These are phyloP conservation scores for Lucifuga dentata DNA, from an alignment of 2,113 vertebrate species.

Conservation along the genomic window DNA sequence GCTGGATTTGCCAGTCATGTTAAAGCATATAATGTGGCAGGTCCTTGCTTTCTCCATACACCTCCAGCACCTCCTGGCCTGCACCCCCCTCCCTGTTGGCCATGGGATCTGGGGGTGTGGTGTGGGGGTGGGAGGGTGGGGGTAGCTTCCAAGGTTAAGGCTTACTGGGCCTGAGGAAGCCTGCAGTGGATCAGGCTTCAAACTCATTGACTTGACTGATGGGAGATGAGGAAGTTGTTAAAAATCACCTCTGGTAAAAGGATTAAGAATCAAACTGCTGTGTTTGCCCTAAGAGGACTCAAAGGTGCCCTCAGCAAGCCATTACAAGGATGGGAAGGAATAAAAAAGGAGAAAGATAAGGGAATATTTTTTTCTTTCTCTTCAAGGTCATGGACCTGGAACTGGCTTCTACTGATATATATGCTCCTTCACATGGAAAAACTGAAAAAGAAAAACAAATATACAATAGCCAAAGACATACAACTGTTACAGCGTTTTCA, in stretches of 20 bases:
- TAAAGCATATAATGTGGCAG: conserved; percentile 94
- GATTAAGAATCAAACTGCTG: conserved; percentile 61
- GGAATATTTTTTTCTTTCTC: conserved; percentile 23
- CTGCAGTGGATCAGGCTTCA: conserved; percentile 71
- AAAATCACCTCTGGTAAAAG: conserved; percentile 71
- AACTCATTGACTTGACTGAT: conserved; percentile 62
- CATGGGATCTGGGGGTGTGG: conserved; percentile 44
- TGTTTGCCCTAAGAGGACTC: conserved; percentile 43
- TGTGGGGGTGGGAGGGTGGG: conserved; percentile 32
- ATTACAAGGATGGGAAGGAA: background rate
- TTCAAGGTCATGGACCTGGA: conserved; percentile 47
- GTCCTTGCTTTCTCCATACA: conserved; percentile 81
- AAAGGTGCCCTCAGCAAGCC: conserved; percentile 8
- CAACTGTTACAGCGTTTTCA: conserved; percentile 13
- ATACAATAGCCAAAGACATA: conserved; percentile 24
- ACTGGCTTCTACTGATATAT: conserved; percentile 6
- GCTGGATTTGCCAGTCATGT: conserved; percentile 96
- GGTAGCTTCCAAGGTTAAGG: conserved; percentile 89
- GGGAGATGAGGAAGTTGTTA: conserved; percentile 66
- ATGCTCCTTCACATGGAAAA: conserved; percentile 12
- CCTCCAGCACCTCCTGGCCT: conserved; percentile 58
- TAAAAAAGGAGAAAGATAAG: conserved; percentile 22
- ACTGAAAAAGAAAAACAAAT: conserved; percentile 2
- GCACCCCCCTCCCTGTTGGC: conserved; percentile 48
- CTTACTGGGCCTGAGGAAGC: conserved; percentile 83